phyloP scores from a whole-genome alignment of 2,888 invertebrate species.

The Ornithoptera priamus region DNA sequence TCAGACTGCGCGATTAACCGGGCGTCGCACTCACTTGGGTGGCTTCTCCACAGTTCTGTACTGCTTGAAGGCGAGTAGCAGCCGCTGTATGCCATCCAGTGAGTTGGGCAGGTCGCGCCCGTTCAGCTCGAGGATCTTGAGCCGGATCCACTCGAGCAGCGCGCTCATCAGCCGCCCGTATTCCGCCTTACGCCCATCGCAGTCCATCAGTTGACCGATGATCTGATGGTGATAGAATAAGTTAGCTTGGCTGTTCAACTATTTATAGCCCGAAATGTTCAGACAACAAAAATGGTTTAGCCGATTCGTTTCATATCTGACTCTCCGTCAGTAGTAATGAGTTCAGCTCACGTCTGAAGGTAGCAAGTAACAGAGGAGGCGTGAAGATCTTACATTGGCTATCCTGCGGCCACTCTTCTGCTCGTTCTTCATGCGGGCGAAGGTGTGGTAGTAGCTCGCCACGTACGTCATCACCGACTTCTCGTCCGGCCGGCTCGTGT shows the following conservation, averaged over 20 bases:
- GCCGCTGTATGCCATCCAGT: constrained; percentile 95
- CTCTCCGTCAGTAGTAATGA: too few relatives aligned
- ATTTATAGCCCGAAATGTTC: too few relatives aligned
- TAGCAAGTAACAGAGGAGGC: background rate
- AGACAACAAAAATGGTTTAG: too few relatives aligned
- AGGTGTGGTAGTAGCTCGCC: constrained; percentile 99
- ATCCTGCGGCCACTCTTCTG: constrained; percentile 98
- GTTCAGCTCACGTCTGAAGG: too few relatives aligned
- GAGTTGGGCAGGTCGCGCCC: constrained; percentile 95
- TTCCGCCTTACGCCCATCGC: constrained; percentile 93
- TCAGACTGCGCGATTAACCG: too few relatives aligned
- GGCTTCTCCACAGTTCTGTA: constrained; percentile 99
- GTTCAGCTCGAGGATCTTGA: constrained; percentile 90
- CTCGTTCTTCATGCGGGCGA: constrained; percentile 99
- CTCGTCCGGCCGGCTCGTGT: constrained; percentile 96
- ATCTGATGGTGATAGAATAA: constrained; percentile 80
- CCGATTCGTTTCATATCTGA: too few relatives aligned
- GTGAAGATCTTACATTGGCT: constrained; percentile 87
- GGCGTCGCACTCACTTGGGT: constrained; percentile 85
- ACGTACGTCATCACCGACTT: constrained; percentile 99
- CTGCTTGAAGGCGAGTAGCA: constrained; percentile 94
- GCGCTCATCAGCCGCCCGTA: constrained; percentile 92
- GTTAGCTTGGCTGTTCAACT: too few relatives aligned
- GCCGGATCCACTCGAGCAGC: constrained; percentile 95
- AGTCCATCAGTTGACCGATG: constrained; percentile 96